phyloP scores from a whole-genome alignment of 1,140 invertebrate species.

The Meloidogyne floridensis region DNA sequence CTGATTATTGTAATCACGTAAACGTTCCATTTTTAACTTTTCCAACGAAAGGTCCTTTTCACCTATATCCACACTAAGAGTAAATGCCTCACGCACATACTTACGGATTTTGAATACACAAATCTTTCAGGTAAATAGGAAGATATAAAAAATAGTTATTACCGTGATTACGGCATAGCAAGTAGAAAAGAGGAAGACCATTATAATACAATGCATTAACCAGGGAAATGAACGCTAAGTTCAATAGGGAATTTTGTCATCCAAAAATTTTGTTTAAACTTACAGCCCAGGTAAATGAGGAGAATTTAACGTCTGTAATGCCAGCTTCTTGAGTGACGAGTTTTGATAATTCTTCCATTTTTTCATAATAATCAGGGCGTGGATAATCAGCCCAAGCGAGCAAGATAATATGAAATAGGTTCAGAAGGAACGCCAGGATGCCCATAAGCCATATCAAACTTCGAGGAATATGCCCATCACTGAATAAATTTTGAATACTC shows the following conservation, averaged over 20 bases:
- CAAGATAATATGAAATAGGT: constrained; percentile 28
- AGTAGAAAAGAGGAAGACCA: constrained; percentile 27
- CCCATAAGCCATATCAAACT: constrained; percentile 18
- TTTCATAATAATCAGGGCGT: constrained; percentile 3
- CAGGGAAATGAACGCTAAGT: constrained; percentile 31
- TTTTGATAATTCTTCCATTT: constrained; percentile 19
- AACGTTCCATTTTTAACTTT: constrained; percentile 10
- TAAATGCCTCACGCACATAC: constrained; percentile 20
- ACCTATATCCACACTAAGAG: background rate
- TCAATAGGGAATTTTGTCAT: background rate
- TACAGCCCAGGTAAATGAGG: constrained; percentile 29
- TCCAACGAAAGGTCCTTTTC: background rate
- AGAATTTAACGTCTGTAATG: constrained; percentile 9
- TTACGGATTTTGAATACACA: constrained; percentile 24
- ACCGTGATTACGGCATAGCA: constrained; percentile 28
- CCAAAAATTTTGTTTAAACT: background rate
- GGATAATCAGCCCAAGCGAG: constrained; percentile 28
- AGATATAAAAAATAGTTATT: background rate
- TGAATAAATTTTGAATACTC: background rate
- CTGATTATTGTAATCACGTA: constrained; percentile 33
- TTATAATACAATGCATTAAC: constrained; percentile 17
- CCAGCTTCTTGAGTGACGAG: constrained; percentile 26
- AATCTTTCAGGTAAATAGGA: background rate
- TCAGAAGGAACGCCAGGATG: constrained; percentile 16
- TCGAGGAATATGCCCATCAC: constrained; percentile 18